phyloP scores from a whole-genome alignment of 2,888 invertebrate genomes.

The Lithodes maja region DNA sequence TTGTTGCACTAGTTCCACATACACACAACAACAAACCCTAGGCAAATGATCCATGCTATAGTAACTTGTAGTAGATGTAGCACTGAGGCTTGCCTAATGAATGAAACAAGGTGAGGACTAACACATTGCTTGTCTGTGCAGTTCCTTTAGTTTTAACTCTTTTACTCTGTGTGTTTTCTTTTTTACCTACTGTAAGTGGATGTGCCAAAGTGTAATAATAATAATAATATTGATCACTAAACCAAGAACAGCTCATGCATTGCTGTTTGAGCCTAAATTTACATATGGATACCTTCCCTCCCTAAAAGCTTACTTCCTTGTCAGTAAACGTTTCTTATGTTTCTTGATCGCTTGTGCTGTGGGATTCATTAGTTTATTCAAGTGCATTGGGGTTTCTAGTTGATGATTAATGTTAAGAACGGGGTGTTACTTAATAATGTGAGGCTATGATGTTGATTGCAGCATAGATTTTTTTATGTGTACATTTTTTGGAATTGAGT shows the following conservation, averaged over 20 bases:
- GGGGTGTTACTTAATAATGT: too few relatives aligned
- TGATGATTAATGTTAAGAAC: too few relatives aligned
- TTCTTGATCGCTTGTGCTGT: too few relatives aligned
- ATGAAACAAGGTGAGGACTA: conserved; percentile 51
- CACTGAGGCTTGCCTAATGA: conserved; percentile 27
- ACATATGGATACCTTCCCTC: conserved; percentile 4
- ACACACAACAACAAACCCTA: conserved; percentile 5
- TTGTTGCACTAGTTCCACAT: too few relatives aligned
- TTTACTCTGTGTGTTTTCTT: conserved; percentile 9
- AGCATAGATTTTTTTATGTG: too few relatives aligned
- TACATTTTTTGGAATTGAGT: too few relatives aligned
- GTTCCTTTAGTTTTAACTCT: conserved; percentile 2
- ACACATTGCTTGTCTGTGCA: conserved; percentile 52
- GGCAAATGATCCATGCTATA: conserved; percentile 33
- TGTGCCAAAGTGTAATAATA: neutral
- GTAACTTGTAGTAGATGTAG: conserved; percentile 18
- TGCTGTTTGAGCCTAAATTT: neutral
- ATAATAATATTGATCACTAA: neutral
- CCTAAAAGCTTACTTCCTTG: neutral
- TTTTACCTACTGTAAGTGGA: neutral
- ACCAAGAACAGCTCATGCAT: neutral
- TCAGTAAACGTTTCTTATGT: too few relatives aligned
- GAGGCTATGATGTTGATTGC: too few relatives aligned
- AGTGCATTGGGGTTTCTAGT: too few relatives aligned
- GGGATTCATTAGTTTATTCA: too few relatives aligned